Percentiles rank a stretch among this genome's conserved stretches.
Conservation (phyloP, 1,140 invertebrate species). For the Neodiprion pinetum region DNA sequence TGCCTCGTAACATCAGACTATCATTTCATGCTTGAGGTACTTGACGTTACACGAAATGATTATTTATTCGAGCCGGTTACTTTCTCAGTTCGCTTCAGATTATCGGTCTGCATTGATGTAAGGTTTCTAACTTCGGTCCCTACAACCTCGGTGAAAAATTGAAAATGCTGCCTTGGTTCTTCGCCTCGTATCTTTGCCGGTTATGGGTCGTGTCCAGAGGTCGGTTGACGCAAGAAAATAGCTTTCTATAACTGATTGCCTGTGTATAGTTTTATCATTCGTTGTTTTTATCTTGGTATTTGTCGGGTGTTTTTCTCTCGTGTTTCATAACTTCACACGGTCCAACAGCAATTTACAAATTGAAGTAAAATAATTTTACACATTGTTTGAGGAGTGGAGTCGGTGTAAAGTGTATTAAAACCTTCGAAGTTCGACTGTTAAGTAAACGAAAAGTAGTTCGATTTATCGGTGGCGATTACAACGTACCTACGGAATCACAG, state of each 20-base stretch:
- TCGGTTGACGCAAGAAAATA: constrained; percentile 14
- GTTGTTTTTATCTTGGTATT: not conserved
- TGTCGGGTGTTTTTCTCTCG: not conserved
- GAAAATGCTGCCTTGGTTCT: constrained; percentile 39
- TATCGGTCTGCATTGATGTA: constrained; percentile 5
- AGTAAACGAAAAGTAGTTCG: not conserved
- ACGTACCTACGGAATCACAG: too few species aligned
- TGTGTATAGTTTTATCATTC: not conserved
- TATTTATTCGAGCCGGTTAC: not conserved
- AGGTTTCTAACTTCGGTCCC: constrained; percentile 7
- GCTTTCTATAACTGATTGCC: not conserved
- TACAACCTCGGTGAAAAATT: not conserved
- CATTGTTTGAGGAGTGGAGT: not conserved
- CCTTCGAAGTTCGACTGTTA: not conserved
- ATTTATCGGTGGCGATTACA: not conserved
- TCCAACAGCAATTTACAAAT: not conserved
- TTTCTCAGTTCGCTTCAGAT: constrained; percentile 23
- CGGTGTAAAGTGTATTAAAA: not conserved
- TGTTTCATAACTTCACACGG: not conserved
- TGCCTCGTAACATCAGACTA: not conserved
- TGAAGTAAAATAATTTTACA: not conserved
- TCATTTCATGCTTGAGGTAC: not conserved
- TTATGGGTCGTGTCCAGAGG: constrained; percentile 44
- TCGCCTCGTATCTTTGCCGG: constrained; percentile 41
- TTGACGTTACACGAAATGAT: not conserved